phyloP scores from a whole-genome alignment of 2,888 invertebrate species.

The Teinopalpus imperialis region DNA sequence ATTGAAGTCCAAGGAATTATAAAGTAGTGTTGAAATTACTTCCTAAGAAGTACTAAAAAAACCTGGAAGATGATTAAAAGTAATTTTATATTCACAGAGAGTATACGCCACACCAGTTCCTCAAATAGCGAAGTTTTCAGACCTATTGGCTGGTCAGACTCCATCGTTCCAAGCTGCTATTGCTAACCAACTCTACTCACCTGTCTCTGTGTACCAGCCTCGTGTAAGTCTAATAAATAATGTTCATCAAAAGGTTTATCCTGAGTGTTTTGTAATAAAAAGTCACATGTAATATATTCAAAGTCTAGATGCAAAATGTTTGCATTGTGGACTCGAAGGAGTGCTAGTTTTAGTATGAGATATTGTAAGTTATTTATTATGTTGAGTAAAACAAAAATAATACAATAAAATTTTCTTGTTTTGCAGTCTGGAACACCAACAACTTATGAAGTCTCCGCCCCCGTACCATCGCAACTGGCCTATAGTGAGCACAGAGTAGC shows the following conservation, averaged over 20 bases:
- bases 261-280: too few relatives aligned
- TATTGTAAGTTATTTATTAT: too few relatives aligned
- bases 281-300: too few relatives aligned
- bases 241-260: too few relatives aligned
- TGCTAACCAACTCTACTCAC: constrained; percentile 61
- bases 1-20: too few relatives aligned
- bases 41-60: too few relatives aligned
- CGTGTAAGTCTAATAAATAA: constrained; percentile 48
- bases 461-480: constrained; percentile 59
- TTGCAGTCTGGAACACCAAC: constrained; percentile 55
- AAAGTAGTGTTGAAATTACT: too few relatives aligned
- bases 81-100: constrained; percentile 37
- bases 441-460: constrained; percentile 59
- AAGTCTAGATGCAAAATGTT: too few relatives aligned
- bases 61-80: not conserved
- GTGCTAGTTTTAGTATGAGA: too few relatives aligned
- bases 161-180: constrained; percentile 57
- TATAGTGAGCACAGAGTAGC: constrained; percentile 56
- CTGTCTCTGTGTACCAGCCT: constrained; percentile 58
- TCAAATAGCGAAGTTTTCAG: constrained; percentile 62
- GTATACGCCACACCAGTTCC: constrained; percentile 46
- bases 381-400: too few relatives aligned
- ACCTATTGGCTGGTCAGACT: constrained; percentile 60
- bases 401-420: too few relatives aligned
- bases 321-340: too few relatives aligned